Evolutionary conservation across 2,797 vertebrate species (phyloP).

Genomic region (Sebastes taczanowskii): DNA sequence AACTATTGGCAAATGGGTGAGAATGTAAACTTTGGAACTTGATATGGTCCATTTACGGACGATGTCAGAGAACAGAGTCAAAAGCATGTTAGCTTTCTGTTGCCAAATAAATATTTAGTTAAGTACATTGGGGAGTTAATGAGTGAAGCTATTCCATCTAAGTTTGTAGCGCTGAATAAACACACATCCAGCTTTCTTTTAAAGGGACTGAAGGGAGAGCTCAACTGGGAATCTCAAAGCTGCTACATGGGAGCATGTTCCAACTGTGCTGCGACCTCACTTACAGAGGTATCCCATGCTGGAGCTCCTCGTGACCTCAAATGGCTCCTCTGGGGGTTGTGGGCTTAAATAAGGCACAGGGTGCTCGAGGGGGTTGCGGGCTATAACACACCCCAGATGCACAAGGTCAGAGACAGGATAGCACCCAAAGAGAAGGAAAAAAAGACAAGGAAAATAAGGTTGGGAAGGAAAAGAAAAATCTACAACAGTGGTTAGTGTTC

Average conservation of each 20-base stretch:
- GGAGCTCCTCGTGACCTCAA: conserved; percentile 90
- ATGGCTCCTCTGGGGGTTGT: conserved; percentile 86
- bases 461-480: background rate
- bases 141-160: background rate
- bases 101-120: conserved; percentile 14
- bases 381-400: conserved; percentile 70
- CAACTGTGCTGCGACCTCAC: conserved; percentile 58
- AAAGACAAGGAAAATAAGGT: conserved; percentile 8
- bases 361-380: conserved; percentile 88
- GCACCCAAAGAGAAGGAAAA: background rate
- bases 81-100: background rate
- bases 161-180: background rate
- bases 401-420: conserved; percentile 47
- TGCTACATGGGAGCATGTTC: background rate
- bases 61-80: background rate
- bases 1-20: conserved; percentile 10
- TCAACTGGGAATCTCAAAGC: background rate
- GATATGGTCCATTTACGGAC: background rate
- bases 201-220: background rate
- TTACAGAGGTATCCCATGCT: conserved; percentile 92
- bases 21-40: conserved; percentile 34
- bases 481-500: background rate
- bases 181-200: background rate
- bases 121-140: background rate
- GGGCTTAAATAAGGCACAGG: conserved; percentile 90